Percentiles rank a stretch among this genome's conserved stretches.
These are phyloP conservation scores for roundworm (Caenorhabditis elegans) DNA, from an alignment of 1,140 invertebrate genomes.

Conservation along the genomic window DNA sequence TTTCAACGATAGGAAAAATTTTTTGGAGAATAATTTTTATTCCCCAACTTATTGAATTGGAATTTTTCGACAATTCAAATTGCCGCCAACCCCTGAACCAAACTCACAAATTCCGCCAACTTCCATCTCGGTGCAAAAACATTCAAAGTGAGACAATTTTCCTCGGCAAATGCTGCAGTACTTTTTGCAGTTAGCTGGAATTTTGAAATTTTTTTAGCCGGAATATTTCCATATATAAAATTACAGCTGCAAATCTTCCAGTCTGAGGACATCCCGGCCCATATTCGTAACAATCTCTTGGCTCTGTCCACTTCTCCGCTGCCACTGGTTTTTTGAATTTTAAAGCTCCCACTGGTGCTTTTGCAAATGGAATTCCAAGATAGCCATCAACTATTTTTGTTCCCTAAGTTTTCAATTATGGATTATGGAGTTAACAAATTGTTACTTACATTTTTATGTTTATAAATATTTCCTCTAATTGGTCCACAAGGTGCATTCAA, in stretches of 20 bases:
- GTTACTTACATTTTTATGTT: too few relatives aligned
- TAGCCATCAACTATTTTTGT: background rate
- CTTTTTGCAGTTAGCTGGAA: background rate
- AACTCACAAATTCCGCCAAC: background rate
- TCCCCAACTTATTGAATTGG: too few relatives aligned
- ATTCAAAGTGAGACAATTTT: background rate
- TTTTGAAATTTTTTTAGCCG: too few relatives aligned
- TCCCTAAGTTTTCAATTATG: too few relatives aligned
- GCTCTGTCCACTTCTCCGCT: background rate
- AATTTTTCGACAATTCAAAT: too few relatives aligned
- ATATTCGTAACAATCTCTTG: constrained; percentile 8
- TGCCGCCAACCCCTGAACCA: too few relatives aligned
- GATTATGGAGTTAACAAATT: too few relatives aligned
- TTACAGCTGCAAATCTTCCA: background rate
- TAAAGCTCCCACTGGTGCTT: background rate
- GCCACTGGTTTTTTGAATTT: background rate
- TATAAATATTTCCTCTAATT: constrained; percentile 4
- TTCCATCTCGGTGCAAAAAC: background rate
- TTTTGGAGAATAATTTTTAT: too few relatives aligned
- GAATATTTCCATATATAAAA: too few relatives aligned
- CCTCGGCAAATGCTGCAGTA: background rate
- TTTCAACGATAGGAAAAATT: too few relatives aligned
- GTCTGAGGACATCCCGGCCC: background rate
- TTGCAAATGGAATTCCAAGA: background rate
- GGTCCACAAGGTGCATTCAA: background rate